Conservation (phyloP, 2,113 vertebrate genomes). For the Dasypus novemcinctus region DNA sequence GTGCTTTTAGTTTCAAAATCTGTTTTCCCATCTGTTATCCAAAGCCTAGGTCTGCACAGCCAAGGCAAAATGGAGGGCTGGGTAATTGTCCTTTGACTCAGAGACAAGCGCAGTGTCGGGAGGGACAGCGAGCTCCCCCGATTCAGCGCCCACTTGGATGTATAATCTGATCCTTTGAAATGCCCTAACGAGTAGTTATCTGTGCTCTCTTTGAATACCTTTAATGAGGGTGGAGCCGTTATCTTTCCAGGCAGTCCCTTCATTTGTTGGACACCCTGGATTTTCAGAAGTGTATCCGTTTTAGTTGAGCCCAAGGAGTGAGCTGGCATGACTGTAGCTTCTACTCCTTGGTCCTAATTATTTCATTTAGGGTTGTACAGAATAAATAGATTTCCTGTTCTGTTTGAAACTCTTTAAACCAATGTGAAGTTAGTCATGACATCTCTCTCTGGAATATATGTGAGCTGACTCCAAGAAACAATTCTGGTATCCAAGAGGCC, state of each 20-base stretch:
- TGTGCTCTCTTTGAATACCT: neutral
- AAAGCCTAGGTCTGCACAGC: constrained; percentile 34
- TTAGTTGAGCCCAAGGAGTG: neutral
- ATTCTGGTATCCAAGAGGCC: neutral
- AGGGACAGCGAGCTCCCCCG: constrained; percentile 23
- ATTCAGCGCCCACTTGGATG: neutral
- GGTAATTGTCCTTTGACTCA: constrained; percentile 54
- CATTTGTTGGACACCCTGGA: neutral
- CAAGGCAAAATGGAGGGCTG: constrained; percentile 46
- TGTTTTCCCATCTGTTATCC: constrained; percentile 69
- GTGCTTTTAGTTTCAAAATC: constrained; percentile 60
- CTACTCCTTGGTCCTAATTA: neutral
- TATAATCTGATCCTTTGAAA: constrained; percentile 22
- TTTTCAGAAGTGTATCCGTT: neutral
- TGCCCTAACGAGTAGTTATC: neutral
- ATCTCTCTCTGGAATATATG: neutral
- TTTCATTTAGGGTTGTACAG: neutral
- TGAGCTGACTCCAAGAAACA: neutral
- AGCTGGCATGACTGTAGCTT: neutral
- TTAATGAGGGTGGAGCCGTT: neutral
- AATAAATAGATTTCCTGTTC: neutral
- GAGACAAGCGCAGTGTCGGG: constrained; percentile 16
- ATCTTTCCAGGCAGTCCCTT: neutral
- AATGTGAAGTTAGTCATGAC: neutral
- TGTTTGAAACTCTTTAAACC: neutral